Conservation (phyloP, 2,797 vertebrate genomes). For the Sebastes alutus region DNA sequence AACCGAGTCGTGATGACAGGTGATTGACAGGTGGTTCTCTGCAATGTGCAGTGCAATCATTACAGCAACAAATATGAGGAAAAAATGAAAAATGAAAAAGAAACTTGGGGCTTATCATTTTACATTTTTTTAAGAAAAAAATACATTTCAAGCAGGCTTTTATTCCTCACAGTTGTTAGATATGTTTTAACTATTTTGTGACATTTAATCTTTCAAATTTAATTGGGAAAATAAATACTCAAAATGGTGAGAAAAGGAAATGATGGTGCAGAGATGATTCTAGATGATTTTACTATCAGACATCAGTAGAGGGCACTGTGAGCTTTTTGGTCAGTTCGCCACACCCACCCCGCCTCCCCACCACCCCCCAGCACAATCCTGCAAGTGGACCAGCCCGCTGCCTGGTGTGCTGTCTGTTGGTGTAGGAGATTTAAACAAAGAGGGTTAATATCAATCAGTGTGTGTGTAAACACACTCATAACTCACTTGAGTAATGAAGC, state of each 20-base stretch:
- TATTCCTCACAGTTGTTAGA: not conserved
- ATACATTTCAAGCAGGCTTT: not conserved
- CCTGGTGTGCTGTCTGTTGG: slow-evolving; percentile 52
- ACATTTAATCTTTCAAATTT: not conserved
- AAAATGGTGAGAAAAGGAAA: not conserved
- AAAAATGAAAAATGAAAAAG: not conserved
- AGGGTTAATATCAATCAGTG: slow-evolving; percentile 79
- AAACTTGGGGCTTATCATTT: not conserved
- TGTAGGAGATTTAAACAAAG: slow-evolving; percentile 77
- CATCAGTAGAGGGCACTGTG: slow-evolving; percentile 83
- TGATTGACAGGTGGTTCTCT: not conserved
- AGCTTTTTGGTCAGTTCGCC: slow-evolving; percentile 65
- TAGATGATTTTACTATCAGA: slow-evolving; percentile 23
- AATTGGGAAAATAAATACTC: not conserved
- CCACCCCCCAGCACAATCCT: slow-evolving; percentile 11
- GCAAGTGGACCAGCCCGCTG: slow-evolving; percentile 45
- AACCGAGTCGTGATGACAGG: not conserved
- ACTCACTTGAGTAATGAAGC: slow-evolving; percentile 78
- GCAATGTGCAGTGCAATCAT: not conserved
- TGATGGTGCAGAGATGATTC: not conserved
- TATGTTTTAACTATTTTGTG: not conserved
- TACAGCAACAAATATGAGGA: not conserved
- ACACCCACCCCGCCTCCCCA: not conserved
- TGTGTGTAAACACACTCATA: slow-evolving; percentile 77
- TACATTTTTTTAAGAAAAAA: not conserved